phyloP scores from a whole-genome alignment of 1,140 invertebrate species.

The Samia ricini region DNA sequence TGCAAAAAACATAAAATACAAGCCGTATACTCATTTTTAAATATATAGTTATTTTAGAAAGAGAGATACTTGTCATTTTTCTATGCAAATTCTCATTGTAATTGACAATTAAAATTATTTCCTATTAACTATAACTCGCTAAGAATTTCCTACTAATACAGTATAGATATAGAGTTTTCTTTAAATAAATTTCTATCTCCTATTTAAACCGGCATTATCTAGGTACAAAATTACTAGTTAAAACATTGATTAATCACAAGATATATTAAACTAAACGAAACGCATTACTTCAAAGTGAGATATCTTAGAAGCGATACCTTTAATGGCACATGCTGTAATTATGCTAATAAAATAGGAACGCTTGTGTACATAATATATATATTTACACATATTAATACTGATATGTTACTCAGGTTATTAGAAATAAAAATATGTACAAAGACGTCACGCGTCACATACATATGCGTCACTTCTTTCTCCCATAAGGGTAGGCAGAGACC shows the following conservation, averaged over 20 bases:
- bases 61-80: not conserved
- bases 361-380: not conserved
- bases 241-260: not conserved
- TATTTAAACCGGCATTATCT: not conserved
- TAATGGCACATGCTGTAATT: not conserved
- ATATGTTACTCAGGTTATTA: too few relatives aligned
- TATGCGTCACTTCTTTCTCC: too few relatives aligned
- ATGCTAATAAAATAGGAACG: not conserved
- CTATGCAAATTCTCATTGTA: too few relatives aligned
- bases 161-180: not conserved
- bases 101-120: too few relatives aligned
- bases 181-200: not conserved
- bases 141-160: too few relatives aligned
- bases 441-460: too few relatives aligned
- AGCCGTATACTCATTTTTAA: not conserved
- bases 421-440: too few relatives aligned
- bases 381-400: not conserved
- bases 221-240: not conserved
- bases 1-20: not conserved
- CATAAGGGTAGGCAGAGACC: too few relatives aligned
- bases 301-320: not conserved
- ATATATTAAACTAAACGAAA: not conserved
- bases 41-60: constrained; percentile 13
- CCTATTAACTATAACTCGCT: too few relatives aligned
- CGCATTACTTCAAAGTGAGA: not conserved